Percentiles rank a stretch among this genome's conserved stretches.
Evolutionary conservation across 2,797 vertebrate genomes (phyloP).

Genomic region (Ctenopoma multispine): DNA sequence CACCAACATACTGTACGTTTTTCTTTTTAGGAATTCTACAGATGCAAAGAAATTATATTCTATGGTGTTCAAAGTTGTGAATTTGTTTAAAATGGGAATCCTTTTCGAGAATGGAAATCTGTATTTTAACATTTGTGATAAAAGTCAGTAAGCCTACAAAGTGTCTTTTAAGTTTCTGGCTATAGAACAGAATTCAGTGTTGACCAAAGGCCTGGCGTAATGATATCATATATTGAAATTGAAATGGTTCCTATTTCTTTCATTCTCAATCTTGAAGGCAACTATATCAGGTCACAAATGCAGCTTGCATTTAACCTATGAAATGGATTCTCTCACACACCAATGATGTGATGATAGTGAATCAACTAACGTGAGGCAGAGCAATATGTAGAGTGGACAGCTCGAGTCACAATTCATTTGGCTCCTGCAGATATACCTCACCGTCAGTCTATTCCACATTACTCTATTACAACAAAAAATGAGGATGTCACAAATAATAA

Average conservation of each 20-base stretch:
- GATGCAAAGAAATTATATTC: neutral
- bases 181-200: constrained; percentile 33
- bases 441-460: constrained; percentile 46
- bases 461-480: constrained; percentile 34
- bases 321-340: constrained; percentile 59
- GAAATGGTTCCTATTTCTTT: constrained; percentile 34
- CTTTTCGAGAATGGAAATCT: neutral
- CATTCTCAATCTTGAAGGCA: constrained; percentile 37
- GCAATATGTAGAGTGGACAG: constrained; percentile 55
- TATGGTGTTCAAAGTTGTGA: neutral
- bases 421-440: constrained; percentile 37
- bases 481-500: constrained; percentile 63
- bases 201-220: constrained; percentile 24
- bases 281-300: constrained; percentile 48
- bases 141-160: neutral
- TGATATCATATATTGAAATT: constrained; percentile 34
- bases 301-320: constrained; percentile 50
- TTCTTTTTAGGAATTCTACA: constrained; percentile 10
- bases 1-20: neutral
- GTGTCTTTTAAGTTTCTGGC: constrained; percentile 11
- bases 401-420: constrained; percentile 66
- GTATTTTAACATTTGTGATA: neutral
- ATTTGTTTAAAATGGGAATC: neutral
- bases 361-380: constrained; percentile 57
- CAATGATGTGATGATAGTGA: constrained; percentile 61